Conservation (phyloP, 2,113 vertebrate species). For the Centropristis striata region DNA sequence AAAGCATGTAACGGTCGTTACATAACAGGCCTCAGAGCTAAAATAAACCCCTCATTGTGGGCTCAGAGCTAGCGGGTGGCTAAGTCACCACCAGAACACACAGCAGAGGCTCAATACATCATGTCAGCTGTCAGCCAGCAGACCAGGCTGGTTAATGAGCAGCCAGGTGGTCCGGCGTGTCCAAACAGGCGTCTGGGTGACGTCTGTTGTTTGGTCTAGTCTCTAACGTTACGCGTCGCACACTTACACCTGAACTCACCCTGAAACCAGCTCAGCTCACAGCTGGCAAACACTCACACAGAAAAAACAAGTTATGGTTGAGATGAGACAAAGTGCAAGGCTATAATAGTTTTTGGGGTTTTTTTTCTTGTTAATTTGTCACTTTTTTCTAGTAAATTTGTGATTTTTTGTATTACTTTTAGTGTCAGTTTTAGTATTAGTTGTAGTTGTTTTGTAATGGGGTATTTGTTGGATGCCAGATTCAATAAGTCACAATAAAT, state of each 20-base stretch:
- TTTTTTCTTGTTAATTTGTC: no score
- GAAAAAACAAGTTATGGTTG: neutral
- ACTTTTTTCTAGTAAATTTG: no score
- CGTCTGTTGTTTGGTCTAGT: slow-evolving; percentile 44
- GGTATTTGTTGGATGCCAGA: no score
- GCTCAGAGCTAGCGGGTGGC: slow-evolving; percentile 27
- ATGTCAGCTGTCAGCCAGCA: slow-evolving; percentile 56
- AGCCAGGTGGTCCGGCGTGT: slow-evolving; percentile 57
- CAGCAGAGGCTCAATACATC: slow-evolving; percentile 52
- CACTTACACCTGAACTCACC: slow-evolving; percentile 47
- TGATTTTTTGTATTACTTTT: no score
- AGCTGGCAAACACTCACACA: slow-evolving; percentile 8
- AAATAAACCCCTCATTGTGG: slow-evolving; percentile 47
- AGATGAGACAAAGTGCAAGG: neutral
- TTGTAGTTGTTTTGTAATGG: no score
- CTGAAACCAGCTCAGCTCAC: slow-evolving; percentile 26
- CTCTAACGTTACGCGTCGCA: slow-evolving; percentile 15
- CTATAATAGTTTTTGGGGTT: no score
- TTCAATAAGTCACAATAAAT: no score
- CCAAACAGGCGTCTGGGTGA: slow-evolving; percentile 30
- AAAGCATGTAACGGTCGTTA: slow-evolving; percentile 39
- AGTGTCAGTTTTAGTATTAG: no score
- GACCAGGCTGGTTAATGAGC: slow-evolving; percentile 23
- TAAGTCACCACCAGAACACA: slow-evolving; percentile 45
- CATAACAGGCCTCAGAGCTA: slow-evolving; percentile 41